Evolutionary conservation across 2,888 invertebrate genomes (phyloP), one percentile per base, ranked within the genome.

Genomic region (Chalcosyrphus nemorum): DNA sequence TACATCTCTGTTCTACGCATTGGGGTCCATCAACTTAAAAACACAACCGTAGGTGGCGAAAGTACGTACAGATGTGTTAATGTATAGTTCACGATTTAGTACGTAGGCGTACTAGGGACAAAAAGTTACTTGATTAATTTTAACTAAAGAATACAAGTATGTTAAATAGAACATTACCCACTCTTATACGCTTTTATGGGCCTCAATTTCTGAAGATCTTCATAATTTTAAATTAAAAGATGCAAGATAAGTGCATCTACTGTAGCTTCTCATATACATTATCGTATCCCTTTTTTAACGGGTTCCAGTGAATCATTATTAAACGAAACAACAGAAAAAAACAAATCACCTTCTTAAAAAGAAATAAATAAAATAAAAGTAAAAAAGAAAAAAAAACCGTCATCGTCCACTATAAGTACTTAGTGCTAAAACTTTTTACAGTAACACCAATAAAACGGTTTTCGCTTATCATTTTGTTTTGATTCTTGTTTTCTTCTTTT

Each of bases 381-480:
- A n/a, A 9, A 59, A 19, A 59, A 38, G 54, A 71, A 63, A 54
- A 61, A 17, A 24, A 52, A 29, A 45, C 13, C 15, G 27, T 11
- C 50, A 54, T 21, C 13, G 27, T 54, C 24, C 32, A 17, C 45
- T 32, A 35, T 41, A 47, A 35, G 19, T 50, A 35, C n/a, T 32
- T 29, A 54, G 27, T 56, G 21, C 24, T 35, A 11, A 65, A 56
- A 15, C n/a, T 41, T 32, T 38, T 50, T 43, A 70, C 70, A 70
- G 70, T 50, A 65, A 75, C 38, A 56, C 56, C 50, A 76, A 76
- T 81, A 81, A 59, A 81, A 38, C 11, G 57, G 50, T 65, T 71
- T 71, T 38, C 70, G 71, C 52, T 81, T 71, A 76, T 71, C 81
- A 76, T 76, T 76, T 76, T 45, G 75, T 45, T 76, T 81, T 81